These are phyloP conservation scores for Bombus cullumanus DNA, from an alignment of 1,140 invertebrate genomes.

Conservation along the genomic window DNA sequence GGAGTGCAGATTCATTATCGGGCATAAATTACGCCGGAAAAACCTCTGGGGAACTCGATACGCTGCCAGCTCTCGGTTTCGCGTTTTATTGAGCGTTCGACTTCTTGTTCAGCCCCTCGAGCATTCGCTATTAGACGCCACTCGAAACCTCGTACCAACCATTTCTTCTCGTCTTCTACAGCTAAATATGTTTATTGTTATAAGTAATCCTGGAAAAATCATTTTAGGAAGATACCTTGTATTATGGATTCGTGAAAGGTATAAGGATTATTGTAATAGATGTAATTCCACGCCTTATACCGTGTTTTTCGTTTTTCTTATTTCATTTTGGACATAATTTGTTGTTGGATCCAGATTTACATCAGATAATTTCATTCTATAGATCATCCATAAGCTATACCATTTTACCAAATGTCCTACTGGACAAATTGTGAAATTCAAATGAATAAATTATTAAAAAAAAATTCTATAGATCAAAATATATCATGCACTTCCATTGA, in stretches of 20 bases:
- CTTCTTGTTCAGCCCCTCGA: conserved; percentile 37
- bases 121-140: conserved; percentile 30
- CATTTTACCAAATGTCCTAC: no score
- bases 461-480: no score
- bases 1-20: conserved; percentile 77
- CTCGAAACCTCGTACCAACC: conserved; percentile 1
- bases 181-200: conserved; percentile 14
- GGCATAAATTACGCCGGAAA: conserved; percentile 76
- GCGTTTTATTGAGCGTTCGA: conserved; percentile 53
- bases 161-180: not conserved
- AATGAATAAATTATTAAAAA: no score
- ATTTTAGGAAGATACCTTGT: not conserved
- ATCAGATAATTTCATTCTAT: not conserved
- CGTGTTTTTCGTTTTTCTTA: not conserved
- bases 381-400: no score
- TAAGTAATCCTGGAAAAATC: no score
- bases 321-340: not conserved
- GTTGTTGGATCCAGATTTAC: not conserved
- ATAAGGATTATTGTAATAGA: not conserved
- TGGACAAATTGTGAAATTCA: no score
- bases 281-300: no score
- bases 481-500: not conserved
- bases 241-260: not conserved
- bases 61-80: conserved; percentile 59
- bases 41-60: conserved; percentile 66